Base-by-base conservation (phyloP, 2,113 vertebrate genomes). In the Nesospiza acunhae region DNA sequence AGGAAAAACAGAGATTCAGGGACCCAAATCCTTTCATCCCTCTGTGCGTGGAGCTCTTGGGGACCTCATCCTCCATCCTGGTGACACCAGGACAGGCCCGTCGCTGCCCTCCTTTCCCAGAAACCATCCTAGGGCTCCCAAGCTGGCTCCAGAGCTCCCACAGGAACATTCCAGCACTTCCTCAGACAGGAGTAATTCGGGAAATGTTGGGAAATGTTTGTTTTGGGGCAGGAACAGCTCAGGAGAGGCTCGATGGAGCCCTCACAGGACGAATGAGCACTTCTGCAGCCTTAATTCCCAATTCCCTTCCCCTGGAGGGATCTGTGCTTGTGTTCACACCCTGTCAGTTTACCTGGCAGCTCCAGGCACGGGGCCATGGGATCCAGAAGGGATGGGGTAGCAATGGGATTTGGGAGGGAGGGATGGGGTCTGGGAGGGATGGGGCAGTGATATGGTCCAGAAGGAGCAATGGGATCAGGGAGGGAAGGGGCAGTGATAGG, bases 161-260 rank as follows among this genome's bases (percentile, higher is more conserved):
- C 27, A 0, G 2, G 62, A 76, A 33, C 44, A 31, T 26, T 28
- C 4, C 0, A 52, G 77, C 1, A 0, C 58, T 49, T 55, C 78
- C 31, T 73, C 2, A 0, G 30, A n/a, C 7, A 44, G 66, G 5
- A 7, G 1, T 35, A 19, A 77, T 21, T 26, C 39, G 49, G 41
- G 20, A 59, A 67, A 58, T 26, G 39, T 6, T 47, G 83, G 47
- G 28, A 66, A 90, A 72, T 24, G 5, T 22, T 74, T 49, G 15
- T 28, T 75, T 53, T 50, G 55, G 41, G 67, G 39, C 18, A 91
- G 68, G 42, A 67, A 9, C 7, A 52, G 60, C 83, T 69, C 27
- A 7, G 70, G 39, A 49, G 28, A 63, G 18, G 30, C 30, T 72
- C 28, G 8, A 11, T 33, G 53, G 60, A 78, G 49, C 21, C 33